phyloP scores from a whole-genome alignment of 2,888 invertebrate genomes.

The Drosophila neoperkinsi region DNA sequence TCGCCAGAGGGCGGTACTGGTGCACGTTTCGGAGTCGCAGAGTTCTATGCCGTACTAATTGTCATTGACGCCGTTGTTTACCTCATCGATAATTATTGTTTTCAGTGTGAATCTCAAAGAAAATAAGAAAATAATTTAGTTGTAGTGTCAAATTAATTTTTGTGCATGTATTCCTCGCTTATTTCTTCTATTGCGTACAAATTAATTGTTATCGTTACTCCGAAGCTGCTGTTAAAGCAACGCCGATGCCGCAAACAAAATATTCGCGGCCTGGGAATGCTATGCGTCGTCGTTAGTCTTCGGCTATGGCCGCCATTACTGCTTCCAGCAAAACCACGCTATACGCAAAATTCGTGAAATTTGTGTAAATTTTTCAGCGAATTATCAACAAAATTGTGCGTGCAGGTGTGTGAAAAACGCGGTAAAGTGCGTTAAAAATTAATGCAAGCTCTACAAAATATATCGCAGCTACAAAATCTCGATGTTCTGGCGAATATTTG shows the following conservation, averaged over 20 bases:
- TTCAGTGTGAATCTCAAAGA: conserved; percentile 19
- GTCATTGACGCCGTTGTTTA: conserved; percentile 53
- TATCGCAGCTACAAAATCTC: conserved; percentile 10
- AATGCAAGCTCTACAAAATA: conserved; percentile 31
- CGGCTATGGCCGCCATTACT: conserved; percentile 90
- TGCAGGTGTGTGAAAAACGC: conserved; percentile 63
- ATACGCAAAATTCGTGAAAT: conserved; percentile 79
- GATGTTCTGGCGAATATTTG: conserved; percentile 44
- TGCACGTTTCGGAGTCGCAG: conserved; percentile 59
- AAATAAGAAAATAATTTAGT: conserved; percentile 18
- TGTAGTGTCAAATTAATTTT: background rate
- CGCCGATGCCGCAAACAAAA: conserved; percentile 33
- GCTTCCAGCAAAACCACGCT: conserved; percentile 86
- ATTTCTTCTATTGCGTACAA: conserved; percentile 4
- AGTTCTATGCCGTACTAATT: conserved; percentile 60
- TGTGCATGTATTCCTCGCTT: conserved; percentile 30
- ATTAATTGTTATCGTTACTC: conserved; percentile 21
- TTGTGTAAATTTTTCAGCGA: conserved; percentile 67
- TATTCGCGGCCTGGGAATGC: conserved; percentile 60
- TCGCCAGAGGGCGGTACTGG: conserved; percentile 57
- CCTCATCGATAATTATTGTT: conserved; percentile 24
- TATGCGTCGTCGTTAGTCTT: conserved; percentile 72
- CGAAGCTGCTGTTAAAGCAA: conserved; percentile 29
- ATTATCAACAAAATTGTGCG: conserved; percentile 78
- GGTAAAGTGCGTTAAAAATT: conserved; percentile 65